These are phyloP conservation scores for Girardinus metallicus DNA, from an alignment of 2,797 vertebrate genomes.

Conservation along the genomic window DNA sequence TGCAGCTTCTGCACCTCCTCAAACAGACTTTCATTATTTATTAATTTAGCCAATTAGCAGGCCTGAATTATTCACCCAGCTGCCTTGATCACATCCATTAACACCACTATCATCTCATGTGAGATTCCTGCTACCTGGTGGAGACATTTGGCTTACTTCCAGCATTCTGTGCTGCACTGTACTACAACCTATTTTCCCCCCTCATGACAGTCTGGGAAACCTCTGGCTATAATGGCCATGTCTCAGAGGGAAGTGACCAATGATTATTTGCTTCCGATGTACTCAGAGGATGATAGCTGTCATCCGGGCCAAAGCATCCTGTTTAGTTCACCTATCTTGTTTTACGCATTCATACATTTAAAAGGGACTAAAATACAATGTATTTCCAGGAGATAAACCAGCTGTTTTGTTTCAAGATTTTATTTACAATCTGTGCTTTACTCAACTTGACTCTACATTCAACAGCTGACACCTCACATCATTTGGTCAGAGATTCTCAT, in stretches of 20 bases:
- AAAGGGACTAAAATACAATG: not conserved
- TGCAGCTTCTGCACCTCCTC: conserved; percentile 28
- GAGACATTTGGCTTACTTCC: conserved; percentile 13
- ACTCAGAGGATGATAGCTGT: not conserved
- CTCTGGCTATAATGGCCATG: not conserved
- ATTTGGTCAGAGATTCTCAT: not conserved
- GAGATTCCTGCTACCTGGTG: not conserved
- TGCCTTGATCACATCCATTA: conserved; percentile 75
- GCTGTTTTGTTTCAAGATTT: not conserved
- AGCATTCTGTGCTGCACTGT: not conserved
- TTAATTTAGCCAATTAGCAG: conserved; percentile 87
- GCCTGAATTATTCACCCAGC: conserved; percentile 84
- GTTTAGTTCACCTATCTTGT: not conserved
- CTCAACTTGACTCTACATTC: not conserved
- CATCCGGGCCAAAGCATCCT: conserved; percentile 7
- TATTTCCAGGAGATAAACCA: not conserved
- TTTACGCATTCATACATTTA: not conserved
- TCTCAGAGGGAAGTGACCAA: conserved; percentile 5
- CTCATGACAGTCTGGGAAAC: conserved; percentile 8
- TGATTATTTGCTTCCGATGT: not conserved
- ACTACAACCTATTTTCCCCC: not conserved
- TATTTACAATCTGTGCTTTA: not conserved
- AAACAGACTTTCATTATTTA: conserved; percentile 79
- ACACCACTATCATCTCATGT: conserved; percentile 40
- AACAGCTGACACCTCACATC: not conserved